Evolutionary conservation across 2,797 vertebrate genomes (phyloP), one percentile per base, ranked within the genome.

Genomic region (Betta splendens): DNA sequence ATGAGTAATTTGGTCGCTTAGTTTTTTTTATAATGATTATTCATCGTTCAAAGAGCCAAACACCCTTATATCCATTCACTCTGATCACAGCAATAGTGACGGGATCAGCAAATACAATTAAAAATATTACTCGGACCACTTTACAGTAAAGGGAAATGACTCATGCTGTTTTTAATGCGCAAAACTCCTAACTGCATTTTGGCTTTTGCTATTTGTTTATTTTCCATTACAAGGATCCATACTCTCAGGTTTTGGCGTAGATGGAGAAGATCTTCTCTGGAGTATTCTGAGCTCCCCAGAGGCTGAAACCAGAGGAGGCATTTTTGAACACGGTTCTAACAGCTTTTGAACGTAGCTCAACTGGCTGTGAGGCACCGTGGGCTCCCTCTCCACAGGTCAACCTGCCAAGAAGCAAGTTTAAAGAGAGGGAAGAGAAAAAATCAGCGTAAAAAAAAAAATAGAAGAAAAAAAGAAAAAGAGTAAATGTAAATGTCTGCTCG

Each of bases 401-500:
- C 69, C 79, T 87, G 82, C 83, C 82, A 83, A 85, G 83, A 85
- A 85, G 63, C 49, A 75, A 65, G 63, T 84, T 84, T 84, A 72
- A 81, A 81, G 42, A 66, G 55, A n/a, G n/a, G n/a, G n/a, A n/a
- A n/a, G 36, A 26, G 20, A 38, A 53, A 44, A 36, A 48, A 53
- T 46, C 40, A 2, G 70, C 68, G 55, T 69, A 59, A 80, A 77
- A n/a, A n/a, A n/a, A n/a, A n/a, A n/a, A n/a, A n/a, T n/a, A n/a
- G n/a, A n/a, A n/a, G n/a, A n/a, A n/a, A n/a, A n/a, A n/a, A n/a
- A n/a, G n/a, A n/a, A n/a, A n/a, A 77, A 61, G 75, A 81, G 64
- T 80, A 66, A 83, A 85, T 85, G 84, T 86, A 86, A 86, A 86
- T 84, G 77, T 83, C 80, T 81, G 77, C 80, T 72, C 65, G 60